Conservation (phyloP, 2,888 invertebrate genomes). For the Melinaea marsaeus region DNA sequence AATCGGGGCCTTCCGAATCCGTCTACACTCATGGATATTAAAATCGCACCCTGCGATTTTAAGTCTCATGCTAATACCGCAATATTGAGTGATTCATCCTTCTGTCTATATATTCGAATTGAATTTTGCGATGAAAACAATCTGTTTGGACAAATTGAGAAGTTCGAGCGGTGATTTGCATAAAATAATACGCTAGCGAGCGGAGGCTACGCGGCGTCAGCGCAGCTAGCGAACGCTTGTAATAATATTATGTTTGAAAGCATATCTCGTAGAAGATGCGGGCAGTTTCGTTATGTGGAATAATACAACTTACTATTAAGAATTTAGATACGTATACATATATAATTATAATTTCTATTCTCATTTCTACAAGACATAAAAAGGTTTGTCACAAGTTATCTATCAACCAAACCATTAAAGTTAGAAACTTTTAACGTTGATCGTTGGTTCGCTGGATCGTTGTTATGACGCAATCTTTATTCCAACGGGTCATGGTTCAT, state of each 20-base stretch:
- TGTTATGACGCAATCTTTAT: too few species aligned
- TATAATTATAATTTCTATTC: too few species aligned
- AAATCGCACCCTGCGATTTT: slow-evolving; percentile 60
- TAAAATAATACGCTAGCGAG: slow-evolving; percentile 47
- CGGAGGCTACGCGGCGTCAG: slow-evolving; percentile 3
- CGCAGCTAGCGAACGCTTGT: slow-evolving; percentile 8
- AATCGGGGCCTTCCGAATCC: slow-evolving; percentile 35
- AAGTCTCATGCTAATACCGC: slow-evolving; percentile 61
- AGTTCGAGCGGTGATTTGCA: slow-evolving; percentile 54
- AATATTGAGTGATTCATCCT: slow-evolving; percentile 29
- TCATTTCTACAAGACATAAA: too few species aligned
- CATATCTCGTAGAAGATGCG: slow-evolving; percentile 17
- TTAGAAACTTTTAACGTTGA: too few species aligned
- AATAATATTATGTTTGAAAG: slow-evolving; percentile 29
- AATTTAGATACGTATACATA: too few species aligned
- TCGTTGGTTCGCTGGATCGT: too few species aligned
- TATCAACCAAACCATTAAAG: too few species aligned
- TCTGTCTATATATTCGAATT: slow-evolving; percentile 53
- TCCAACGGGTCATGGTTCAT: too few species aligned
- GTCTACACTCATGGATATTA: slow-evolving; percentile 41
- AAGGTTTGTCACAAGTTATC: too few species aligned
- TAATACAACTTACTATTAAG: too few species aligned
- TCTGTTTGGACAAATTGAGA: slow-evolving; percentile 62
- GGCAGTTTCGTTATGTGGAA: slow-evolving; percentile 5
- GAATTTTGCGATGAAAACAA: slow-evolving; percentile 59